Evolutionary conservation across 2,888 invertebrate species (phyloP), one percentile per base, ranked within the genome.

Genomic region (Caenorhabditis plicata): DNA sequence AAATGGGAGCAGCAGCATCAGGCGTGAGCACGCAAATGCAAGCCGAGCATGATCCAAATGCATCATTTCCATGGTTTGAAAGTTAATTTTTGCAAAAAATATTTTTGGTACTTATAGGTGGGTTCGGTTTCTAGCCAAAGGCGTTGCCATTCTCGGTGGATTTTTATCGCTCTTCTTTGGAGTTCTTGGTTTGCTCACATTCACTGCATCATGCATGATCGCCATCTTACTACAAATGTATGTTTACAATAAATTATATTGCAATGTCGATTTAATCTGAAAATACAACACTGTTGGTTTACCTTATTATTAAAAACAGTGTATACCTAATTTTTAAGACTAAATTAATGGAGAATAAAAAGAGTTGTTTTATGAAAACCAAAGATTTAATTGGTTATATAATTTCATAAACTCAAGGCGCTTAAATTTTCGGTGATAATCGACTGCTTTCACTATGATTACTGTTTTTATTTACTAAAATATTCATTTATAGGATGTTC

Each of bases 401-500:
- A n/a, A 22, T 19, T 7, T 32, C n/a, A 36, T 15, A n/a, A n/a
- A 27, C 40, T 40, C 22, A 20, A n/a, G n/a, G n/a, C n/a, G n/a
- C n/a, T n/a, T n/a, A n/a, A n/a, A n/a, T 27, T 22, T 32, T 32
- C 20, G 15, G n/a, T 3, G 17, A 40, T 5, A 43, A 22, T 35
- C 19, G 17, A 15, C 35, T 23, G 20, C 9, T 23, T 26, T 27
- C 19, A 23, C 13, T 36, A 23, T n/a, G 9, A 5, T 23, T 38
- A 15, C 7, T 8, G 13, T 11, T 9, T 26, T 4, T 11, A 48
- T 26, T 11, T 40, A 17, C 7, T 22, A 11, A 15, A 27, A 36
- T 13, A 13, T 4, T 13, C 3, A 11, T 20, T 65, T 74, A 53
- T 40, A 86, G 86, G 80, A 79, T 92, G 63, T 88, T 90, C 62